A percentile compares a stretch with the other conserved stretches of the same genome.
phyloP scores from a whole-genome alignment of 2,888 invertebrate species.

The Pachycephus smyrnensis region DNA sequence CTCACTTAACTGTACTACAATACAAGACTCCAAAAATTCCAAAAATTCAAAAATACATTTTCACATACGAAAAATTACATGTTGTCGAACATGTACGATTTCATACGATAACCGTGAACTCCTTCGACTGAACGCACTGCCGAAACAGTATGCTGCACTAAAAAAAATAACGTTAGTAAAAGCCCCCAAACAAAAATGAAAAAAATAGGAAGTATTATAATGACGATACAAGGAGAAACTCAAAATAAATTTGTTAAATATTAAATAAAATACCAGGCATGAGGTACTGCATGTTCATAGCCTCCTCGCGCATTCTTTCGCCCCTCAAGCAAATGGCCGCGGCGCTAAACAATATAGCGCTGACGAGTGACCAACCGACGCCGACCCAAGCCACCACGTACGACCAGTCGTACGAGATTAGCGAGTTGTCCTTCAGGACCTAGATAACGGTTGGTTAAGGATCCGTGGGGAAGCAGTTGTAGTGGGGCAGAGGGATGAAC shows the following conservation, averaged over 20 bases:
- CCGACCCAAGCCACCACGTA: slow-evolving; percentile 98
- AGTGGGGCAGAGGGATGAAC: neutral
- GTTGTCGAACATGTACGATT: neutral
- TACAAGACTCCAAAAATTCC: neutral
- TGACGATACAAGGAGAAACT: slow-evolving; percentile 53
- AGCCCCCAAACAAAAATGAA: slow-evolving; percentile 11
- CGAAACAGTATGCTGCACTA: slow-evolving; percentile 7
- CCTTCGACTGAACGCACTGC: slow-evolving; percentile 4
- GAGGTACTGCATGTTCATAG: slow-evolving; percentile 97
- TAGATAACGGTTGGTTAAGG: slow-evolving; percentile 60
- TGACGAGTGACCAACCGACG: slow-evolving; percentile 90
- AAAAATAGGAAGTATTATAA: slow-evolving; percentile 22
- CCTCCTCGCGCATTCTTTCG: slow-evolving; percentile 94
- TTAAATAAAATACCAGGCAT: slow-evolving; percentile 83
- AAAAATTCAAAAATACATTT: neutral
- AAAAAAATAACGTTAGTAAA: neutral
- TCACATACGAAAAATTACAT: neutral
- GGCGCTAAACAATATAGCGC: slow-evolving; percentile 92
- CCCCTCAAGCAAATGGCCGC: slow-evolving; percentile 94
- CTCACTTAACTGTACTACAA: neutral
- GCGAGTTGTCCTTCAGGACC: slow-evolving; percentile 88
- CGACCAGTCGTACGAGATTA: slow-evolving; percentile 94
- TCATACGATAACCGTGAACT: neutral
- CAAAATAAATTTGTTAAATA: slow-evolving; percentile 33
- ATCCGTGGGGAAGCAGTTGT: slow-evolving; percentile 2